Evolutionary conservation across 2,888 invertebrate species (phyloP).

Genomic region (Fissipunctia ypsillon): DNA sequence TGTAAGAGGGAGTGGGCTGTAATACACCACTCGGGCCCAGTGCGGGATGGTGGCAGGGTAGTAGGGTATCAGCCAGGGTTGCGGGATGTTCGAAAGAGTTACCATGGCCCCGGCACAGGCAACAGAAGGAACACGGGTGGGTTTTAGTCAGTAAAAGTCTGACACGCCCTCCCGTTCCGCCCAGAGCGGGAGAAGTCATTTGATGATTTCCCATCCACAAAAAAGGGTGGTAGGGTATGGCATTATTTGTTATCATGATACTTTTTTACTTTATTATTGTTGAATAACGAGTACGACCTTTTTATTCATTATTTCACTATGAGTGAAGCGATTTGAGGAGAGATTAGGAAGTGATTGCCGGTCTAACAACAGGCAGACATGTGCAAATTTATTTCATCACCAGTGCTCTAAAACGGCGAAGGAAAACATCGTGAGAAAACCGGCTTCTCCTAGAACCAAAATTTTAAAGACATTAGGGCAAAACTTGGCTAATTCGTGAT

Average conservation of each 20-base stretch:
- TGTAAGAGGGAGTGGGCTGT: not conserved
- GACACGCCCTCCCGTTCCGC: no score
- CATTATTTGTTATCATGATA: no score
- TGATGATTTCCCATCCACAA: no score
- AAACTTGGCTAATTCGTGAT: no score
- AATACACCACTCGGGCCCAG: not conserved
- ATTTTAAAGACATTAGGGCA: not conserved
- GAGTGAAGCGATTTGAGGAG: not conserved
- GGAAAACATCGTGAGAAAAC: not conserved
- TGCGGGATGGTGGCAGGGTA: not conserved
- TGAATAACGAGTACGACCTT: not conserved
- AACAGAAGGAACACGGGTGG: no score
- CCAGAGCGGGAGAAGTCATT: no score
- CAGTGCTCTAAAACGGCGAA: not conserved
- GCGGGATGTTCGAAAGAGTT: no score
- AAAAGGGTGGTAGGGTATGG: no score
- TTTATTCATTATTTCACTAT: no score
- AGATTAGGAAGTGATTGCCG: not conserved
- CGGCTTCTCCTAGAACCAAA: not conserved
- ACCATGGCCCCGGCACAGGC: no score
- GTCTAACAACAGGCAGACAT: not conserved
- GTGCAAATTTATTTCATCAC: not conserved
- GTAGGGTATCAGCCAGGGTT: no score
- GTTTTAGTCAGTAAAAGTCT: no score
- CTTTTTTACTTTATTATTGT: not conserved